Evolutionary conservation across 2,888 invertebrate genomes (phyloP).

Genomic region (Drosophila pseudotalamancana): DNA sequence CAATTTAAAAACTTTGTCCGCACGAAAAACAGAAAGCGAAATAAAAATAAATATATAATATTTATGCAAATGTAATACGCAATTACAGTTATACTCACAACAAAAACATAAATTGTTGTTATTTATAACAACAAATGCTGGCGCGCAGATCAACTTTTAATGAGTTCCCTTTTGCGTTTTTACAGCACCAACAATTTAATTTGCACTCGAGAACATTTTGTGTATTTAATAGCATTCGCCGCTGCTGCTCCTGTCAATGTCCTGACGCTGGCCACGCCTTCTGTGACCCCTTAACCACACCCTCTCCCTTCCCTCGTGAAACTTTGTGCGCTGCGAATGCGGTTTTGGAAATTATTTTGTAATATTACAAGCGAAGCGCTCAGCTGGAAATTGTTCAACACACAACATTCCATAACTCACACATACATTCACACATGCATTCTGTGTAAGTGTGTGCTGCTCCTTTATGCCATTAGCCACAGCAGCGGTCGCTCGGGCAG

Average conservation of each 20-base stretch:
- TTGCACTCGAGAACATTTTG: conserved; percentile 57
- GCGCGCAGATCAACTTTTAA: conserved; percentile 67
- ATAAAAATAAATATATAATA: conserved; percentile 27
- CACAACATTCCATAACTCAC: conserved; percentile 64
- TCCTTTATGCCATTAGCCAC: conserved; percentile 51
- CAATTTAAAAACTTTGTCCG: conserved; percentile 7
- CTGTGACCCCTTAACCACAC: conserved; percentile 7
- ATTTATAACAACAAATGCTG: conserved; percentile 46
- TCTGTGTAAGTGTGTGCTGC: conserved; percentile 9
- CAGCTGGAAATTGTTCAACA: conserved; percentile 74
- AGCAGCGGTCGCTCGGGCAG: conserved; percentile 13
- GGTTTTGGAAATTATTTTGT: conserved; percentile 76
- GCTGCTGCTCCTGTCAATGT: conserved; percentile 48
- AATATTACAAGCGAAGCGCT: conserved; percentile 75
- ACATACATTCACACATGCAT: conserved; percentile 6
- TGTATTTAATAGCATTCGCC: conserved; percentile 45
- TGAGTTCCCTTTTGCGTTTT: conserved; percentile 52
- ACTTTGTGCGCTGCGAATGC: conserved; percentile 57
- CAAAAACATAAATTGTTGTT: conserved; percentile 59
- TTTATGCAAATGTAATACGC: conserved; percentile 52
- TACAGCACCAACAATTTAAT: conserved; percentile 58
- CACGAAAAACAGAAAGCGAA: conserved; percentile 15
- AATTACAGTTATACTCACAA: conserved; percentile 37
- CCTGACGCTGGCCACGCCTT: conserved; percentile 29
- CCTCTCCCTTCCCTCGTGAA: conserved; percentile 1